Percentiles rank a stretch among this genome's conserved stretches.
phyloP scores from a whole-genome alignment of 2,888 invertebrate species.

The Nomada flava region DNA sequence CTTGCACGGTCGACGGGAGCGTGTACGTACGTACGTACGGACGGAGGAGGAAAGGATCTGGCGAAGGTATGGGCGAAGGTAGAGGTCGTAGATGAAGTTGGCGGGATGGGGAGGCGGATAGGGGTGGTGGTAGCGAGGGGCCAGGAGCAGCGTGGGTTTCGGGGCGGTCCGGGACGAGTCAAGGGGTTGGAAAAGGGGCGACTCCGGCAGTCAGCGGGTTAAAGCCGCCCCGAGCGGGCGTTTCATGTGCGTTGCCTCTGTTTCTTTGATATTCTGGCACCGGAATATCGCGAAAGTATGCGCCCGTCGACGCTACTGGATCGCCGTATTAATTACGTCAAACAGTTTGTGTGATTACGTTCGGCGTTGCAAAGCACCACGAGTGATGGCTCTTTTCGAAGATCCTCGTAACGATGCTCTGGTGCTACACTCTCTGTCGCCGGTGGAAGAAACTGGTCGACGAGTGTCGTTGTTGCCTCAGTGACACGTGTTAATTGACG shows the following conservation, averaged over 20 bases:
- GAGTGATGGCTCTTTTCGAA: neutral
- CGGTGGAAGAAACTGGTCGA: neutral
- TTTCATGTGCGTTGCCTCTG: constrained; percentile 41
- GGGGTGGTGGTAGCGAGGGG: constrained; percentile 55
- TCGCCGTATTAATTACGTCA: constrained; percentile 38
- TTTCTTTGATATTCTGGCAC: constrained; percentile 11
- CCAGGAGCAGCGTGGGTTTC: constrained; percentile 61
- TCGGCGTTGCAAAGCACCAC: too few relatives aligned
- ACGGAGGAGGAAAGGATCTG: constrained; percentile 59
- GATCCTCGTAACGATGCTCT: neutral
- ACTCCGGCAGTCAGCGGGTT: constrained; percentile 81
- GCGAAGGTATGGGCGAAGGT: constrained; percentile 59
- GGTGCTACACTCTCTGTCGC: neutral
- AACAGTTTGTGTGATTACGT: neutral
- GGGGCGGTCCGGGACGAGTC: constrained; percentile 62
- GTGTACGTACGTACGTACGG: neutral
- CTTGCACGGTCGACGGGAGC: constrained; percentile 7
- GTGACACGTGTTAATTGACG: constrained; percentile 42
- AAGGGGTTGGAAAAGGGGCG: constrained; percentile 80
- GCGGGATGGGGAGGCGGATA: constrained; percentile 37
- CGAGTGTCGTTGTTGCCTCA: constrained; percentile 9
- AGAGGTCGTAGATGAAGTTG: constrained; percentile 65
- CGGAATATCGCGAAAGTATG: constrained; percentile 24
- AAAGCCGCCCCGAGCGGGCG: constrained; percentile 79
- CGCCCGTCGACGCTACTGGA: neutral